These are phyloP conservation scores for Glossophaga mutica DNA, from an alignment of 2,797 vertebrate species.

Conservation along the genomic window DNA sequence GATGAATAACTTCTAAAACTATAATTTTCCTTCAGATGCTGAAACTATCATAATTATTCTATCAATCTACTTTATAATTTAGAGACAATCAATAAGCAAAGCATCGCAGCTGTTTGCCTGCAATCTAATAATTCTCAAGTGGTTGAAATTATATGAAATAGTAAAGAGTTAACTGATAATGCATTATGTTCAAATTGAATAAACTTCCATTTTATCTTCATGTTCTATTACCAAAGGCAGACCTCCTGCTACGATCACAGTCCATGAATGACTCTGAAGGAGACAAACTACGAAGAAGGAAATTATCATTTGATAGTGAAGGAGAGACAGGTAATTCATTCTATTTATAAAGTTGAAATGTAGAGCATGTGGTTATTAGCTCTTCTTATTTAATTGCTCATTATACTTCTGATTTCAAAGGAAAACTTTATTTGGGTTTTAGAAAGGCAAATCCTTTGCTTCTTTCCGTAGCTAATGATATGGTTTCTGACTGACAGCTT, in stretches of 20 bases:
- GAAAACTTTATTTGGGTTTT: not conserved
- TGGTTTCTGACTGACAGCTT: not conserved
- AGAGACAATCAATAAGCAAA: conserved; percentile 39
- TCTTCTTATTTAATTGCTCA: conserved; percentile 25
- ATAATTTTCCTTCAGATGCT: conserved; percentile 44
- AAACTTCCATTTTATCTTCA: conserved; percentile 72
- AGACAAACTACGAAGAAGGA: conserved; percentile 88
- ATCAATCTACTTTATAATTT: conserved; percentile 41
- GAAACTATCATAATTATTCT: conserved; percentile 47
- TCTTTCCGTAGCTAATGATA: not conserved
- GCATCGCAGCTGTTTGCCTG: not conserved
- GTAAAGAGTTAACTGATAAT: conserved; percentile 59
- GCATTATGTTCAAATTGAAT: conserved; percentile 65
- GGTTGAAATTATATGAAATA: conserved; percentile 54
- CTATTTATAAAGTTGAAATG: conserved; percentile 60
- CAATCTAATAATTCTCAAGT: conserved; percentile 61
- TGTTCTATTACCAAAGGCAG: conserved; percentile 83
- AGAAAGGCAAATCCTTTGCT: not conserved
- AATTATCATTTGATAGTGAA: conserved; percentile 94
- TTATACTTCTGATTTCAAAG: not conserved
- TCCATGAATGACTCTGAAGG: conserved; percentile 86
- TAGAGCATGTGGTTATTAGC: conserved; percentile 34
- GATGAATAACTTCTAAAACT: conserved; percentile 1
- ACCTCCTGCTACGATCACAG: conserved; percentile 84
- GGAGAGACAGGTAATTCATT: conserved; percentile 88